Evolutionary conservation across 1,140 invertebrate genomes (phyloP), one percentile per base, ranked within the genome.

Genomic region (Papilio xuthus): DNA sequence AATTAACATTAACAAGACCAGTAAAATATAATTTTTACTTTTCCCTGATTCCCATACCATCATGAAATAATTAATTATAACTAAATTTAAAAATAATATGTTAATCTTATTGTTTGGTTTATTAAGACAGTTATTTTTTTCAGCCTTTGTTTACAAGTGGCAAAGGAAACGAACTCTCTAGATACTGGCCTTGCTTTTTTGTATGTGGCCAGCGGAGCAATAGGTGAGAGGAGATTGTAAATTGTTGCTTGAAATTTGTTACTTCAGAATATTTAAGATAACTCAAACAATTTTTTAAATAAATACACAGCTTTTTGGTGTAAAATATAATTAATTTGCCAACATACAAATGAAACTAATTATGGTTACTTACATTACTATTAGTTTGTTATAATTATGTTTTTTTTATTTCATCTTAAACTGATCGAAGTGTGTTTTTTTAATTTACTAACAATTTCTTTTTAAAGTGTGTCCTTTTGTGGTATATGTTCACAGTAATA

Each of bases 121-220:
- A 15, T 18, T 6, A 63, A 63, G 3, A 28, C 23, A 1, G 13
- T 63, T 28, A 23, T 86, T 67, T 82, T 84, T 93, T 93, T 84
- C 88, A 93, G 91, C 44, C 81, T 92, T 78, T 91, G 90, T 82
- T 90, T 88, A 77, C 90, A 91, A 88, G 83, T 91, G 84, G 83
- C 86, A 73, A 88, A 90, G 88, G 90, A 92, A 81, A 88, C 88
- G 73, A 90, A 87, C 81, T 91, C 88, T 81, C 86, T 92, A 78
- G 88, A 92, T 79, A 88, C 85, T 89, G 90, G 91, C 85, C 87
- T 93, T 89, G 89, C 87, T 83, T 89, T 91, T 81, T 88, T 93
- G 83, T 92, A 90, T 82, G 82, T 89, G 83, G 88, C 85, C 85
- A 92, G 92, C 82, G 92, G 89, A 85, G 84, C 83, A 87, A 89